Percentiles rank a stretch among this genome's conserved stretches.
These are phyloP conservation scores for Zygaena filipendulae DNA, from an alignment of 2,888 invertebrate species.

Conservation along the genomic window DNA sequence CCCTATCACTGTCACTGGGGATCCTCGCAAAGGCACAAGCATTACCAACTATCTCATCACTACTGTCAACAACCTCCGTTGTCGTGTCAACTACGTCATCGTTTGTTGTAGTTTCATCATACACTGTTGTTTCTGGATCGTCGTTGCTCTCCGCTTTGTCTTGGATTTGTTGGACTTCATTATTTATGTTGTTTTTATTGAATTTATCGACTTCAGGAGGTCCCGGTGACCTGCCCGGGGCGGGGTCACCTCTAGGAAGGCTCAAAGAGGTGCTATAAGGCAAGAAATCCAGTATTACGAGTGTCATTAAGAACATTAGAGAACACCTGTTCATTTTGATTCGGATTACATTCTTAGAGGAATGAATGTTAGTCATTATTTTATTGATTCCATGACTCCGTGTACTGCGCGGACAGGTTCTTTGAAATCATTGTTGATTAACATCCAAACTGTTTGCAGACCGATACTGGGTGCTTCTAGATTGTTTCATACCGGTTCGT, in stretches of 20 bases:
- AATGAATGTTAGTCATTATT: no score
- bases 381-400: no score
- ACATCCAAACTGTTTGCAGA: no score
- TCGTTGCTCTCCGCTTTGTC: constrained; percentile 18
- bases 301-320: constrained; percentile 26
- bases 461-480: no score
- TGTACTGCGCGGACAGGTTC: no score
- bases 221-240: constrained; percentile 74
- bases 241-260: constrained; percentile 70
- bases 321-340: constrained; percentile 33
- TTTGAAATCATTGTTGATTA: no score
- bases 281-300: constrained; percentile 40
- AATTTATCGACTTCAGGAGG: constrained; percentile 42
- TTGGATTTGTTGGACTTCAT: constrained; percentile 22
- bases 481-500: no score
- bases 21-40: constrained; percentile 53
- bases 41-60: constrained; percentile 33
- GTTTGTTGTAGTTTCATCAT: constrained; percentile 36
- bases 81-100: constrained; percentile 25
- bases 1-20: constrained; percentile 49
- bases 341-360: constrained; percentile 21
- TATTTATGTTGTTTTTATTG: constrained; percentile 9
- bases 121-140: constrained; percentile 20
- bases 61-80: constrained; percentile 25
- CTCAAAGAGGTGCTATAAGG: constrained; percentile 50